Evolutionary conservation across 1,140 invertebrate species (phyloP), one percentile per base, ranked within the genome.

Genomic region (Leptestheria dahalacensis): DNA sequence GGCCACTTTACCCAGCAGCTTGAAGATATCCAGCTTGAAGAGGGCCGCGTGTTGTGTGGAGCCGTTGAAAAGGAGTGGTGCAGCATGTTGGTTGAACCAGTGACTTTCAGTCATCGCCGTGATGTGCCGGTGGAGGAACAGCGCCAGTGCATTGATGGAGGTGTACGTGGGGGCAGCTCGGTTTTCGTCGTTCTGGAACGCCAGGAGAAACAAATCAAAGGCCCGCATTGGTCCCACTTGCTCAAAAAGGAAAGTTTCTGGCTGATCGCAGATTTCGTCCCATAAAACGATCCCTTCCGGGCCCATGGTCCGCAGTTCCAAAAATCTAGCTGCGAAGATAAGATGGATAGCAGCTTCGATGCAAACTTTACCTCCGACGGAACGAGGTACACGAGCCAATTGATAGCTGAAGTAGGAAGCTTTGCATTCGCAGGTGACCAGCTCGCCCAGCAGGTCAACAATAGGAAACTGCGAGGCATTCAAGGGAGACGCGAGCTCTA

Each of bases 121-220:
- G n/a, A 55, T 41, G 21, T 55, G 53, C 2, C 53, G 23, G 33
- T 55, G n/a, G 33, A 55, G 53, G 18, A 55, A 55, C 0, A 33
- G 33, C 26, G 53, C 53, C 53, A 55, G 26, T 12, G 24, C 23
- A 25, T 55, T 55, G 6, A 55, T 9, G 3, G 24, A 24, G 2
- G 26, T 55, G 29, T 29, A 55, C 15, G 53, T 55, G 53, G 53
- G 53, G 9, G 53, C 28, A 3, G n/a, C 21, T 55, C 53, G 53
- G 33, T 55, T 55, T 18, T 55, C 53, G 23, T 1, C 3, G 21
- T 29, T 26, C 21, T 55, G 25, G 15, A 55, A 55, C 12, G 53
- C 15, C 21, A 3, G 12, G 10, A 55, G 26, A 1, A 55, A 20
- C n/a, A 55, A 33, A 33, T 55, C 53, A 29, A 55, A 55, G 10